These are phyloP conservation scores for Peromyscus polionotus DNA, from an alignment of 2,113 vertebrate genomes.

Conservation along the genomic window DNA sequence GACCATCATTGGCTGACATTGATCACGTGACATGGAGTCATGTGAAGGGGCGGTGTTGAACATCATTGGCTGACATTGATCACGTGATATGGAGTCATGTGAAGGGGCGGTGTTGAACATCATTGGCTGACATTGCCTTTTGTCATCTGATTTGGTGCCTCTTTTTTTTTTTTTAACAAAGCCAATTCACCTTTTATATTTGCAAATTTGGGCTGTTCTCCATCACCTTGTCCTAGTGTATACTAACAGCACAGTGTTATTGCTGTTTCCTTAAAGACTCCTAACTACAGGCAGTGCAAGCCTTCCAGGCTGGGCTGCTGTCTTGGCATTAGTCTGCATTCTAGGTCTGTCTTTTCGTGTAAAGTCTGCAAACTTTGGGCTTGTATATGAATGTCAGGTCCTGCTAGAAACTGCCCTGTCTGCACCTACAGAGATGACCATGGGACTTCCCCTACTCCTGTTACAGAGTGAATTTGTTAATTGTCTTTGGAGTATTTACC, in stretches of 20 bases:
- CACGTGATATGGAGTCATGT: not conserved
- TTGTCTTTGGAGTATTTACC: constrained; percentile 2
- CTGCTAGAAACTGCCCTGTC: not conserved
- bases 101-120: not conserved
- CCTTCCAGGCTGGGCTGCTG: not conserved
- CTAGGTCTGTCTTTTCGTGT: not conserved
- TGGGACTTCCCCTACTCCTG: too few species aligned
- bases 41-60: not conserved
- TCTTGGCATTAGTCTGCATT: not conserved
- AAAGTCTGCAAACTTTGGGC: not conserved
- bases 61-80: not conserved
- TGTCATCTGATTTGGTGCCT: not conserved
- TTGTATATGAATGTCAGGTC: not conserved
- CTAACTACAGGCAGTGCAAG: too few species aligned
- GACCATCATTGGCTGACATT: not conserved
- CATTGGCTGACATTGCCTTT: not conserved
- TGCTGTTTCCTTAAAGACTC: too few species aligned
- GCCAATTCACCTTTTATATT: not conserved
- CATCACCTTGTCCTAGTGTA: not conserved
- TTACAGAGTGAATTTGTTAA: not conserved
- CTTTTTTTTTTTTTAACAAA: not conserved
- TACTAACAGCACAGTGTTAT: too few species aligned
- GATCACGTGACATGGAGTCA: not conserved
- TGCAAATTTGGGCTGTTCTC: not conserved
- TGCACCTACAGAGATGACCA: not conserved